A percentile compares a stretch with the other conserved stretches of the same genome.
Conservation (phyloP, 2,888 invertebrate species). For the Podotricha telesiphe region DNA sequence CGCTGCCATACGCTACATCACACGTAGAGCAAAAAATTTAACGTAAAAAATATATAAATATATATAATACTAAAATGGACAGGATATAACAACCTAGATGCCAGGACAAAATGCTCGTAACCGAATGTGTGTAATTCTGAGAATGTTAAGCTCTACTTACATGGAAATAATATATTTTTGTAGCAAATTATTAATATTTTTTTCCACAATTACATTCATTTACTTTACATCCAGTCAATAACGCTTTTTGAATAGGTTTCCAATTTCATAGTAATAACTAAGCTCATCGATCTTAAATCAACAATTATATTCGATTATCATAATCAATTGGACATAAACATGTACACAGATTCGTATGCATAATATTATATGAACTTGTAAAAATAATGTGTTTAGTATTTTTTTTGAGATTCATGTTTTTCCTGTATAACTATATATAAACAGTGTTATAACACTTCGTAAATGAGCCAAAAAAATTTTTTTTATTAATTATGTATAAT, state of each 20-base stretch:
- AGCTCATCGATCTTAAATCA: slow-evolving; percentile 19
- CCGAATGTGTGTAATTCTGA: slow-evolving; percentile 39
- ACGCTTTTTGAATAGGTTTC: slow-evolving; percentile 32
- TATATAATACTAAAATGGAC: slow-evolving; percentile 38
- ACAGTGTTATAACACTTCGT: too few relatives aligned
- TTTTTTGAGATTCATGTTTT: too few relatives aligned
- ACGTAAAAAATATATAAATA: slow-evolving; percentile 29
- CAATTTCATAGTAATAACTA: slow-evolving; percentile 30
- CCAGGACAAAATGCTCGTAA: slow-evolving; percentile 34
- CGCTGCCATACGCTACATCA: slow-evolving; percentile 24
- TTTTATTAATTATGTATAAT: too few relatives aligned
- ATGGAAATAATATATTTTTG: slow-evolving; percentile 25
- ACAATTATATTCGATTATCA: neutral
- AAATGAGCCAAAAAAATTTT: too few relatives aligned
- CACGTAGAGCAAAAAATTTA: slow-evolving; percentile 28
- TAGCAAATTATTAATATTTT: slow-evolving; percentile 20
- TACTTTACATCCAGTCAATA: slow-evolving; percentile 21
- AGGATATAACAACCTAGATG: slow-evolving; percentile 45
- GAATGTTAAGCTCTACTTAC: slow-evolving; percentile 37
- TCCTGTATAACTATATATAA: too few relatives aligned
- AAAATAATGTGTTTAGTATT: too few relatives aligned
- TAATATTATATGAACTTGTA: neutral
- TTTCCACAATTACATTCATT: slow-evolving; percentile 19
- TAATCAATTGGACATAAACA: neutral
- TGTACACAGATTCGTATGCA: neutral